These are phyloP conservation scores for Nycteola revayana DNA, from an alignment of 2,888 invertebrate species.

Conservation along the genomic window DNA sequence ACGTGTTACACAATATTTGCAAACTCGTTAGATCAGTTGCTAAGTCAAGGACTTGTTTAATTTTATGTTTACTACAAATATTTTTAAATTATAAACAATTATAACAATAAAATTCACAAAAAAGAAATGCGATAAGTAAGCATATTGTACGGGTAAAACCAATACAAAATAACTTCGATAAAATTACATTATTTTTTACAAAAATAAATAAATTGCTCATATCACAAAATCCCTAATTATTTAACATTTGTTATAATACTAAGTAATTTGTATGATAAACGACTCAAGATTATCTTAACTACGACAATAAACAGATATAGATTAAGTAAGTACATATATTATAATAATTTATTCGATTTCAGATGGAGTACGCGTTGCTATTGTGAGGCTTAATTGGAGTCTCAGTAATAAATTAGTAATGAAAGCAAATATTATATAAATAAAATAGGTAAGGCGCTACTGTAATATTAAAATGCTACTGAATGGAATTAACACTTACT, in stretches of 20 bases:
- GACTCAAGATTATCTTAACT: constrained; percentile 8
- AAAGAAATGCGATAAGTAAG: neutral
- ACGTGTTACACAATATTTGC: constrained; percentile 31
- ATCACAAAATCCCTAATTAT: neutral
- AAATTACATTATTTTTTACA: no score
- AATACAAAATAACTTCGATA: no score
- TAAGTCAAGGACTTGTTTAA: constrained; percentile 10
- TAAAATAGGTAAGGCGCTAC: constrained; percentile 6
- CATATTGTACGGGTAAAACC: neutral
- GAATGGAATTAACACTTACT: constrained; percentile 49
- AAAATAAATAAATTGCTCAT: neutral
- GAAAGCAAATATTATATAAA: constrained; percentile 5
- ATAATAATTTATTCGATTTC: neutral
- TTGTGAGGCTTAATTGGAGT: no score
- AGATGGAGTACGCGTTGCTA: no score
- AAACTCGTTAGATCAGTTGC: constrained; percentile 6
- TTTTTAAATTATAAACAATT: no score
- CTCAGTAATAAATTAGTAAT: no score
- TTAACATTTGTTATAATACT: constrained; percentile 3
- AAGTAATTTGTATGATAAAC: no score
- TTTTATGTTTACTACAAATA: constrained; percentile 2
- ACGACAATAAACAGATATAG: constrained; percentile 4
- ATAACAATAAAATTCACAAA: no score
- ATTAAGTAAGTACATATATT: constrained; percentile 5
- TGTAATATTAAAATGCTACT: no score